These are phyloP conservation scores for Sphinx pinastri DNA, from an alignment of 2,888 invertebrate genomes.

Conservation along the genomic window DNA sequence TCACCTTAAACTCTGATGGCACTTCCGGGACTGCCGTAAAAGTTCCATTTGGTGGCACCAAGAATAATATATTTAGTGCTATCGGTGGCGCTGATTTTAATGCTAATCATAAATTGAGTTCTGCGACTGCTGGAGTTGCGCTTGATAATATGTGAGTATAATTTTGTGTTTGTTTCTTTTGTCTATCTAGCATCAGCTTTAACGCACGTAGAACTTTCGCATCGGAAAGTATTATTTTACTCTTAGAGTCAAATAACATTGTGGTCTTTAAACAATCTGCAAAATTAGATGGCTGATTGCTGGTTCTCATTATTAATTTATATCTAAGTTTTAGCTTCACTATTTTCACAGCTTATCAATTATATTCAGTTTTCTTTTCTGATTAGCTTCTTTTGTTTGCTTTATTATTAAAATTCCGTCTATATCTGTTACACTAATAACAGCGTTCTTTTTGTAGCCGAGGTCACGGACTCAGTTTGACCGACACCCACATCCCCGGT, in stretches of 20 bases:
- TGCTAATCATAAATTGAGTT: slow-evolving; percentile 16
- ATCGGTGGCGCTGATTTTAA: slow-evolving; percentile 41
- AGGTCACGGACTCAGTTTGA: slow-evolving; percentile 45
- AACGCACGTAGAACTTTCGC: too few relatives aligned
- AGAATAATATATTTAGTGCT: slow-evolving; percentile 38
- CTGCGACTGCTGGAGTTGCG: slow-evolving; percentile 41
- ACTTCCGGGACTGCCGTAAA: slow-evolving; percentile 27
- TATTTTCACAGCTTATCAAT: too few relatives aligned
- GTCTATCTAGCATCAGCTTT: not conserved
- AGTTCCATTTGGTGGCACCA: slow-evolving; percentile 34
- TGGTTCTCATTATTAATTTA: not conserved
- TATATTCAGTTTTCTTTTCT: too few relatives aligned
- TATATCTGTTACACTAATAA: not conserved
- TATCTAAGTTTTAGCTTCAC: not conserved
- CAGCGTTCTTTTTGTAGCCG: slow-evolving; percentile 33
- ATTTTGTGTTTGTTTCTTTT: not conserved
- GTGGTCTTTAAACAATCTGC: too few relatives aligned
- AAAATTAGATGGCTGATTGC: too few relatives aligned
- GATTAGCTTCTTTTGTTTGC: not conserved
- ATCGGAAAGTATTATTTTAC: not conserved
- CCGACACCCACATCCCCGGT: slow-evolving; percentile 44
- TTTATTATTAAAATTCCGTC: not conserved
- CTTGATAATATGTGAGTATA: slow-evolving; percentile 32
- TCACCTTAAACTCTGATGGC: slow-evolving; percentile 26
- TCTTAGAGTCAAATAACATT: too few relatives aligned